Conservation (phyloP, 2,888 invertebrate genomes). For the Cantharis lateralis region DNA sequence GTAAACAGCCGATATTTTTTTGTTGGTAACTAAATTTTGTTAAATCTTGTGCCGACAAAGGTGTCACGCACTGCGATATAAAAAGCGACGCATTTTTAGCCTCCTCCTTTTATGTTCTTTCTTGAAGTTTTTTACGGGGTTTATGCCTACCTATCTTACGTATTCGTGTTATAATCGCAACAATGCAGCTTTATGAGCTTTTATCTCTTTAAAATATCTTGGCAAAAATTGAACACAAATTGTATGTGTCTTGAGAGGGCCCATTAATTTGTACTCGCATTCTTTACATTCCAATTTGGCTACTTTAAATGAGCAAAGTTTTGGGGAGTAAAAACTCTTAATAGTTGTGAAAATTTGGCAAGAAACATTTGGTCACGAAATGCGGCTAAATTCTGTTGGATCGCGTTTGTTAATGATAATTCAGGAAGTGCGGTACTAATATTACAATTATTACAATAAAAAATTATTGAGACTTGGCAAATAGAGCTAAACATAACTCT, state of each 20-base stretch:
- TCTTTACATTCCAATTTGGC: background rate
- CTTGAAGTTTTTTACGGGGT: background rate
- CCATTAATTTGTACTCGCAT: background rate
- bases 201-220: background rate
- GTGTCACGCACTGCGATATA: constrained; percentile 23
- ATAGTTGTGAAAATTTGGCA: background rate
- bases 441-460: background rate
- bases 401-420: no score
- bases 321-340: background rate
- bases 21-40: background rate
- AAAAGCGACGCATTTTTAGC: constrained; percentile 23
- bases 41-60: constrained; percentile 23
- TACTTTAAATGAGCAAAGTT: background rate
- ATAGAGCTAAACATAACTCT: background rate
- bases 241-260: background rate
- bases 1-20: background rate
- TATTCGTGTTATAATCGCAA: constrained; percentile 16
- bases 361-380: background rate
- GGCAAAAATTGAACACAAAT: background rate
- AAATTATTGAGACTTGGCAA: background rate
- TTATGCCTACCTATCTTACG: background rate
- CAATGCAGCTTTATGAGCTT: constrained; percentile 16
- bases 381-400: background rate
- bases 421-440: background rate
- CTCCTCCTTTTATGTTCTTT: constrained; percentile 27